Evolutionary conservation across 2,888 invertebrate genomes (phyloP).

Genomic region (Adelognathus sp.): DNA sequence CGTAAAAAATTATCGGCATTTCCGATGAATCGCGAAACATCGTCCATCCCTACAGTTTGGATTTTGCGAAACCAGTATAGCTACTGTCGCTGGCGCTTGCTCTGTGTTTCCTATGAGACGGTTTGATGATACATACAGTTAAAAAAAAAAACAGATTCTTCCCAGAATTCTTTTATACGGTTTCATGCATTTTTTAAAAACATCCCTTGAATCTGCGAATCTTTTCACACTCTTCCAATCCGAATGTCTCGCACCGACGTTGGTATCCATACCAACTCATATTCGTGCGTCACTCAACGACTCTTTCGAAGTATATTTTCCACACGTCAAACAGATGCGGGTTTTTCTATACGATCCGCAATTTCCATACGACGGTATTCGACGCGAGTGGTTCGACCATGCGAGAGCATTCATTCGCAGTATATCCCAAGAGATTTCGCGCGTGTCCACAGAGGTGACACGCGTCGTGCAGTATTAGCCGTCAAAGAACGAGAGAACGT

Average conservation of each 20-base stretch:
- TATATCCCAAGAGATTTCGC: neutral
- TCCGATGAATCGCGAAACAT: too few relatives aligned
- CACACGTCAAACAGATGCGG: slow-evolving; percentile 33
- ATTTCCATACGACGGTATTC: neutral
- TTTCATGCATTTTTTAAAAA: neutral
- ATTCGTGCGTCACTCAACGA: slow-evolving; percentile 35
- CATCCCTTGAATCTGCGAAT: too few relatives aligned
- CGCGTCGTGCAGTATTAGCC: neutral
- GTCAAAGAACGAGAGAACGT: neutral
- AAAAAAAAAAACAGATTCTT: too few relatives aligned
- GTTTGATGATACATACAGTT: too few relatives aligned
- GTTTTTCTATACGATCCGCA: neutral
- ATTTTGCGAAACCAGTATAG: too few relatives aligned
- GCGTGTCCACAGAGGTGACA: too few relatives aligned
- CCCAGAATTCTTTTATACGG: neutral
- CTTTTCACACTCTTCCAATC: neutral
- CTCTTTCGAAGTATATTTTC: slow-evolving; percentile 24
- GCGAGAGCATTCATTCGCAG: neutral
- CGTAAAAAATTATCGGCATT: too few relatives aligned
- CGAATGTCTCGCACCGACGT: neutral
- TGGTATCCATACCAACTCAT: slow-evolving; percentile 14
- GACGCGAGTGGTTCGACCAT: neutral
- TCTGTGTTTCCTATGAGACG: too few relatives aligned
- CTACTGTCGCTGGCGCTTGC: too few relatives aligned
- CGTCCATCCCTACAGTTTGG: too few relatives aligned